A percentile compares a stretch with the other conserved stretches of the same genome.
Evolutionary conservation across 2,888 invertebrate species (phyloP).

Genomic region (Prenolepis imparis): DNA sequence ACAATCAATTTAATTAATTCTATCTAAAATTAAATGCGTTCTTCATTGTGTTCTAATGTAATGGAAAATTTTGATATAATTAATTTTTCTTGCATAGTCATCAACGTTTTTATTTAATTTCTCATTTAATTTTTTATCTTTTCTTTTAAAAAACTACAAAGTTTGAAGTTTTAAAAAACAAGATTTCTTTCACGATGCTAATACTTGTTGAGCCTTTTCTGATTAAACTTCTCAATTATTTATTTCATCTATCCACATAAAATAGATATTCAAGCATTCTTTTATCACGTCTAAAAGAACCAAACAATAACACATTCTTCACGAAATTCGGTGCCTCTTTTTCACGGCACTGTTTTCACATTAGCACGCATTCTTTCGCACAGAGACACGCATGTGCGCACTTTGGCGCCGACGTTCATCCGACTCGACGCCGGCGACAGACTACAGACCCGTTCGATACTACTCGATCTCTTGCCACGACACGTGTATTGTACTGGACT

Average conservation of each 20-base stretch:
- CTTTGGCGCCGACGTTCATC: constrained; percentile 17
- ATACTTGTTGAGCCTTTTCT: neutral
- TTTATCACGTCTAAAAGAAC: neutral
- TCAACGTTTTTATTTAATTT: neutral
- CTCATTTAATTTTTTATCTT: neutral
- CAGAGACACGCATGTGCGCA: neutral
- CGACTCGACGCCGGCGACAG: neutral
- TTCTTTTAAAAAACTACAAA: neutral
- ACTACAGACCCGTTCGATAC: constrained; percentile 26
- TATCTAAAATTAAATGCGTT: neutral
- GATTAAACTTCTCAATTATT: neutral
- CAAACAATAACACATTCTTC: neutral
- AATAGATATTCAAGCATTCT: neutral
- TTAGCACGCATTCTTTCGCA: constrained; percentile 5
- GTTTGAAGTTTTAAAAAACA: neutral
- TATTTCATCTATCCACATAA: neutral
- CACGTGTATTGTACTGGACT: neutral
- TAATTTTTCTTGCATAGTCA: neutral
- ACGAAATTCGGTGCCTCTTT: neutral
- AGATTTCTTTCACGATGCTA: neutral
- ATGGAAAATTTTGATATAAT: neutral
- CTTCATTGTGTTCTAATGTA: neutral
- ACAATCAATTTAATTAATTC: neutral
- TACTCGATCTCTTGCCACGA: neutral
- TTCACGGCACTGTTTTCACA: constrained; percentile 7